Percentiles rank a stretch among this genome's conserved stretches.
Evolutionary conservation across 92 coral and sea anemone species (phyloP).

Genomic region (Heliopora coerulea): DNA sequence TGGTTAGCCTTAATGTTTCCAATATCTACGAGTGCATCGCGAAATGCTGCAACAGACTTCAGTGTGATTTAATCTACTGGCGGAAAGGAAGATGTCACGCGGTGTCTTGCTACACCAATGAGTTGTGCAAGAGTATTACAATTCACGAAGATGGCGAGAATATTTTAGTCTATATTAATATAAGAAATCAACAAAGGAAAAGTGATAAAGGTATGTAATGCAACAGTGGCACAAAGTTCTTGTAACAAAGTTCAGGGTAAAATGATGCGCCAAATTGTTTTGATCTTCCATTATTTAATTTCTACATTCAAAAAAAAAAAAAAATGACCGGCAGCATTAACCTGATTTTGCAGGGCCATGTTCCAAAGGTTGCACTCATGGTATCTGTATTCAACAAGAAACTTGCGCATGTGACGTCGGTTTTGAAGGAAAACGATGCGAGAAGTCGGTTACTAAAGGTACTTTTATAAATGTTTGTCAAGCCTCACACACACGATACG

Average conservation of each 20-base stretch:
- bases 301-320: neutral
- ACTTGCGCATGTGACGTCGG: slow-evolving; percentile 90
- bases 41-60: slow-evolving; percentile 69
- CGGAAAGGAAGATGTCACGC: slow-evolving; percentile 74
- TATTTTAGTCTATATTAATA: slow-evolving; percentile 77
- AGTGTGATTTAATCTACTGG: slow-evolving; percentile 84
- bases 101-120: slow-evolving; percentile 88
- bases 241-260: neutral
- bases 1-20: slow-evolving; percentile 74
- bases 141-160: slow-evolving; percentile 34
- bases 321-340: no score
- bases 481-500: no score
- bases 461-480: neutral
- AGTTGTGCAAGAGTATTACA: slow-evolving; percentile 87
- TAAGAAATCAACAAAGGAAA: slow-evolving; percentile 57
- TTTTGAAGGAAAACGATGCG: slow-evolving; percentile 74
- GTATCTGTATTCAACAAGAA: slow-evolving; percentile 72
- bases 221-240: neutral
- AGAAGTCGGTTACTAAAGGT: slow-evolving; percentile 69
- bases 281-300: neutral
- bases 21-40: slow-evolving; percentile 87
- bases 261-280: no score
- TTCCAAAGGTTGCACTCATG: slow-evolving; percentile 65
- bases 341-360: slow-evolving; percentile 82
- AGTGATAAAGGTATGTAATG: slow-evolving; percentile 73